Conservation (phyloP, 1,140 invertebrate genomes). For the Kradibia gibbosae region DNA sequence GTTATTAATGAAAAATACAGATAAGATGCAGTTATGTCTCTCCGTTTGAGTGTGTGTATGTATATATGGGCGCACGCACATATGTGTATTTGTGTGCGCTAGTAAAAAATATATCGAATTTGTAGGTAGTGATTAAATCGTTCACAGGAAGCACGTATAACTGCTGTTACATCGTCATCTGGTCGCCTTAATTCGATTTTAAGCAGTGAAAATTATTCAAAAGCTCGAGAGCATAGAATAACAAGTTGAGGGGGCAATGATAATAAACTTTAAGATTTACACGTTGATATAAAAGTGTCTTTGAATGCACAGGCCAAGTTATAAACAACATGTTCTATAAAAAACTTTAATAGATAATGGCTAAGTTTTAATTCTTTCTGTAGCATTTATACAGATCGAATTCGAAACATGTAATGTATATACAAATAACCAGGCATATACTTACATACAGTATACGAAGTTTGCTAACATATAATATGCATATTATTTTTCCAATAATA, state of each 20-base stretch:
- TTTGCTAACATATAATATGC: background rate
- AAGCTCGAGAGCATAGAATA: background rate
- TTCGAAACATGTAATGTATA: background rate
- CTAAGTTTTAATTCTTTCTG: background rate
- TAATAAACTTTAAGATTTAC: background rate
- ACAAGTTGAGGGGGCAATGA: background rate
- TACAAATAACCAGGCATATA: background rate
- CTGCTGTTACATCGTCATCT: background rate
- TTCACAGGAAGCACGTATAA: background rate
- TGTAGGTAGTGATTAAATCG: background rate
- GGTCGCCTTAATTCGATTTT: background rate
- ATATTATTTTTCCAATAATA: conserved; percentile 20
- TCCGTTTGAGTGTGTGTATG: no score
- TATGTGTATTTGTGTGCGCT: conserved; percentile 5
- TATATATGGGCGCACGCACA: no score
- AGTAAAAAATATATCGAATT: conserved; percentile 21
- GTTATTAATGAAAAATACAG: conserved; percentile 25
- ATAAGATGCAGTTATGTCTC: conserved; percentile 1
- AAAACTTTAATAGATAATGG: background rate
- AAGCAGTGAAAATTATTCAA: background rate
- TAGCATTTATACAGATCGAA: background rate
- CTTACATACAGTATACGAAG: background rate
- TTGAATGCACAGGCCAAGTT: background rate
- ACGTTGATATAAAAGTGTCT: background rate
- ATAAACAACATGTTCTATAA: background rate